Percentiles rank a stretch among this genome's conserved stretches.
Evolutionary conservation across 2,797 vertebrate genomes (phyloP).

Genomic region (Sebastes umbrosus): DNA sequence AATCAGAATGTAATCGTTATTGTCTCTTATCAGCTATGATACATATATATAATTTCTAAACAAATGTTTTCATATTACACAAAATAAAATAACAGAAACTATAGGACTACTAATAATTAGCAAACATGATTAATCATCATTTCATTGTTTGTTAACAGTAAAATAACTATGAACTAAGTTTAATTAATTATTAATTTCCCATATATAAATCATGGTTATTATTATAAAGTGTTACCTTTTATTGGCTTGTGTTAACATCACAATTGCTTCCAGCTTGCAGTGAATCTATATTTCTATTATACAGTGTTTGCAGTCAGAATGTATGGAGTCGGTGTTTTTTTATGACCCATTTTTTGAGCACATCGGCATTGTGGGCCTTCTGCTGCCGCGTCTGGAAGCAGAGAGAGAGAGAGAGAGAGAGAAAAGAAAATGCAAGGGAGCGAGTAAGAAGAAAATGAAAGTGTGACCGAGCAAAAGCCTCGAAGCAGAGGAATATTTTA

Average conservation of each 20-base stretch:
- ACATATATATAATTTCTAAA: no score
- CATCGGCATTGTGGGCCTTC: slow-evolving; percentile 26
- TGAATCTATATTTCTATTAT: not conserved
- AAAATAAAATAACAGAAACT: no score
- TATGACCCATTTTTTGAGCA: slow-evolving; percentile 49
- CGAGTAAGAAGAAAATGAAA: slow-evolving; percentile 17
- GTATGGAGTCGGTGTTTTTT: slow-evolving; percentile 8
- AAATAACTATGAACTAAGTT: no score
- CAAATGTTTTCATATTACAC: no score
- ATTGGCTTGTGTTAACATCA: not conserved
- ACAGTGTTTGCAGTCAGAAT: not conserved
- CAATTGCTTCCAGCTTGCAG: not conserved
- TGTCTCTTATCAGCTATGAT: no score
- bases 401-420: not conserved
- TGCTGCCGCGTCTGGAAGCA: not conserved
- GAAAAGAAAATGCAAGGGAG: not conserved
- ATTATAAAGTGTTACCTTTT: not conserved
- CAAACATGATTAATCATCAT: no score
- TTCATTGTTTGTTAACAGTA: no score
- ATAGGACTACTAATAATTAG: no score
- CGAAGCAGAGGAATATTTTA: slow-evolving; percentile 51
- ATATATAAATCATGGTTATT: no score
- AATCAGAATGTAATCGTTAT: no score
- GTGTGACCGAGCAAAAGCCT: slow-evolving; percentile 47
- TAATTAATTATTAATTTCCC: no score